A percentile compares a stretch with the other conserved stretches of the same genome.
Conservation (phyloP, 2,797 vertebrate genomes). For the Graptemys geographica region DNA sequence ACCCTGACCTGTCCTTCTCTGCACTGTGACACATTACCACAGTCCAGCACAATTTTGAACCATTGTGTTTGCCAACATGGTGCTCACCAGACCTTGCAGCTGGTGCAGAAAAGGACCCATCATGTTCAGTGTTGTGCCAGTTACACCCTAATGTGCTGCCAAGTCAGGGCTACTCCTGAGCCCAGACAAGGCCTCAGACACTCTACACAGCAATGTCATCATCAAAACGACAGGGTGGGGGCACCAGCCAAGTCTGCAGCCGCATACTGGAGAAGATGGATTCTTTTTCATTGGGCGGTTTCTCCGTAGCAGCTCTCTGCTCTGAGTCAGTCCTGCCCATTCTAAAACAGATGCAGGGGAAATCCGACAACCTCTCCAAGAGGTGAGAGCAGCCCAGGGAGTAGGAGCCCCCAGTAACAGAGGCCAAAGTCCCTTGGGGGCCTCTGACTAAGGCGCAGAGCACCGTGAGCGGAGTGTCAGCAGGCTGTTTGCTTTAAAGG, state of each 20-base stretch:
- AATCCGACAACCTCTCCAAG: background rate
- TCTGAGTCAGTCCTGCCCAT: background rate
- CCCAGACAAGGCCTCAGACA: background rate
- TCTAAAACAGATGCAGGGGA: background rate
- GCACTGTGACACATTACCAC: background rate
- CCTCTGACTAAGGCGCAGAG: background rate
- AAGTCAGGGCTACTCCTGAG: background rate
- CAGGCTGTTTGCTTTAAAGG: background rate
- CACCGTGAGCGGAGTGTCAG: fast-evolving
- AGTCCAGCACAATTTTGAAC: background rate
- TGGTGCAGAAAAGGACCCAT: background rate
- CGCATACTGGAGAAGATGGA: background rate
- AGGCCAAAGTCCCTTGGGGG: background rate
- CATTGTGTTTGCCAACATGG: background rate
- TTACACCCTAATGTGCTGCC: background rate
- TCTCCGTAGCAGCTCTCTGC: background rate
- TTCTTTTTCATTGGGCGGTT: background rate
- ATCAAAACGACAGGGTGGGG: background rate
- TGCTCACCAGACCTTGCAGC: background rate
- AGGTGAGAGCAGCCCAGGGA: too few relatives aligned
- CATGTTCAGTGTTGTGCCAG: background rate
- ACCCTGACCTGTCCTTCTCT: background rate
- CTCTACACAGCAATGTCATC: background rate
- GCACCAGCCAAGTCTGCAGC: background rate
- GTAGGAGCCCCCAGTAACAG: background rate